Evolutionary conservation across 2,888 invertebrate species (phyloP).

Genomic region (Dryococelus australis): DNA sequence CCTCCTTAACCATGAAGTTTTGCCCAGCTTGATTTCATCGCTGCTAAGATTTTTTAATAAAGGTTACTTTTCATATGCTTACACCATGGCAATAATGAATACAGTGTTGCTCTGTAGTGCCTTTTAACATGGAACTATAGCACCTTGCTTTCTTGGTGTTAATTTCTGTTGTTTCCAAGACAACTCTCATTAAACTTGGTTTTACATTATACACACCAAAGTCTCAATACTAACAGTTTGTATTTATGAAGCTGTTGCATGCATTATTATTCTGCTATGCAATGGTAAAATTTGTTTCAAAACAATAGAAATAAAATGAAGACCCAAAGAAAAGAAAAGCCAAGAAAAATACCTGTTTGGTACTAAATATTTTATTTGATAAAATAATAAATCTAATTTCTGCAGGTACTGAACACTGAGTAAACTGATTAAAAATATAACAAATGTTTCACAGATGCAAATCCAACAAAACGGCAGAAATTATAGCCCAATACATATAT

Average conservation of each 20-base stretch:
- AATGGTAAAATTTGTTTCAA: no score
- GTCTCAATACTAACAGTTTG: neutral
- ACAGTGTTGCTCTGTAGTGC: neutral
- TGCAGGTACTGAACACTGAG: conserved; percentile 8
- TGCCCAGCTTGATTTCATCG: neutral
- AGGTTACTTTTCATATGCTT: no score
- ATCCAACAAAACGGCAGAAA: neutral
- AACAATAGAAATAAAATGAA: neutral
- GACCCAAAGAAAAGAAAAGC: neutral
- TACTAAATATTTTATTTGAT: neutral
- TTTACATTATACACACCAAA: neutral
- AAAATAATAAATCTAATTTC: neutral
- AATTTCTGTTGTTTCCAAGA: neutral
- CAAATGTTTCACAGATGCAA: neutral
- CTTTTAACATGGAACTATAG: neutral
- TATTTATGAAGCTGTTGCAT: neutral
- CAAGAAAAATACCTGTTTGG: neutral
- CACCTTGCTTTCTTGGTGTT: neutral
- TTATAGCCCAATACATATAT: neutral
- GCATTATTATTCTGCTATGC: neutral
- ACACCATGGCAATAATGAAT: neutral
- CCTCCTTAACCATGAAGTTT: no score
- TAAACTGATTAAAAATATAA: neutral
- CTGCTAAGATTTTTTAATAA: neutral
- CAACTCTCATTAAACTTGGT: no score